Evolutionary conservation across 2,888 invertebrate species (phyloP).

Genomic region (Torymus aiolomorphi): DNA sequence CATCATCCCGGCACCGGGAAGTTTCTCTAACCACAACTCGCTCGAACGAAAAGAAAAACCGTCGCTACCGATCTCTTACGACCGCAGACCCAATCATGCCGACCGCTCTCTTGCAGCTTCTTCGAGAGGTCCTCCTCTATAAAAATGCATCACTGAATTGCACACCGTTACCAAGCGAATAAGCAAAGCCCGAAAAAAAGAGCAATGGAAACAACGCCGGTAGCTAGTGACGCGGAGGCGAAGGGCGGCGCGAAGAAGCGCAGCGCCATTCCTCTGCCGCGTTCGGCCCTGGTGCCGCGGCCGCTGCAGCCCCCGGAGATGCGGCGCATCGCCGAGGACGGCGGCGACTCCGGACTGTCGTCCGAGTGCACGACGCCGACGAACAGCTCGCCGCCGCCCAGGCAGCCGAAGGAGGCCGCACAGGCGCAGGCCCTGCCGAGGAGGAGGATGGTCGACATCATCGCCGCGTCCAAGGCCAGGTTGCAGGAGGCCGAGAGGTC

Average conservation of each 20-base stretch:
- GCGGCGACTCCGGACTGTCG: constrained; percentile 72
- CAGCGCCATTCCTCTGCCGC: constrained; percentile 58
- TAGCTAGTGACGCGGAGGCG: not conserved
- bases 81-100: no score
- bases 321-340: constrained; percentile 63
- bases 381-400: constrained; percentile 70
- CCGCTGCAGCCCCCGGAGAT: constrained; percentile 29
- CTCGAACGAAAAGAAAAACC: no score
- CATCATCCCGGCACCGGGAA: no score
- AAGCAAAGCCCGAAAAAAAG: not conserved
- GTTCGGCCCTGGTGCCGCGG: constrained; percentile 44
- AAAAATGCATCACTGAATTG: no score
- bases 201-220: constrained; percentile 17
- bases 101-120: no score
- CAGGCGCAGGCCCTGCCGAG: constrained; percentile 11
- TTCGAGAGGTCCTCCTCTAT: no score
- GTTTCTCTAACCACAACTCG: no score
- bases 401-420: constrained; percentile 62
- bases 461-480: constrained; percentile 65
- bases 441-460: constrained; percentile 57
- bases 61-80: no score
- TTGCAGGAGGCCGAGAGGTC: constrained; percentile 54
- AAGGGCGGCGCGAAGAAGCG: constrained; percentile 48
- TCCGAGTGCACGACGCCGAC: constrained; percentile 73
- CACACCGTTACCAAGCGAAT: no score